Percentiles rank a stretch among this genome's conserved stretches.
phyloP scores from a whole-genome alignment of 2,113 vertebrate species.

The Oceanites oceanicus region DNA sequence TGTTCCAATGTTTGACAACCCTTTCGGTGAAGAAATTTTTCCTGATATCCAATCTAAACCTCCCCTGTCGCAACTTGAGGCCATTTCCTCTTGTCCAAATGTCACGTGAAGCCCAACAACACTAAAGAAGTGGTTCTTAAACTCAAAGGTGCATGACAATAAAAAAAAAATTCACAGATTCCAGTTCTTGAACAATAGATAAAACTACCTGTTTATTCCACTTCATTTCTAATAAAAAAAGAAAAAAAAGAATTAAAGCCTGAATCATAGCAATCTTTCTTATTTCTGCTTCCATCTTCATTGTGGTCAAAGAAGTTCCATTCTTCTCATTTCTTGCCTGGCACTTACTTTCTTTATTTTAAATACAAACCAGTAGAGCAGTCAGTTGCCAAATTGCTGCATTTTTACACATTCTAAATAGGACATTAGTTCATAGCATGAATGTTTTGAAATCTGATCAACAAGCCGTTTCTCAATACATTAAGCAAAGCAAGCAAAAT shows the following conservation, averaged over 20 bases:
- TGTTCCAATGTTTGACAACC: too few species aligned
- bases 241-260: rapidly evolving
- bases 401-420: slow-evolving; percentile 72
- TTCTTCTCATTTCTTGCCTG: neutral
- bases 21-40: too few species aligned
- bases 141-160: neutral
- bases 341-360: neutral
- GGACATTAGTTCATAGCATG: slow-evolving; percentile 73
- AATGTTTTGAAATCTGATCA: slow-evolving; percentile 79
- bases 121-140: neutral
- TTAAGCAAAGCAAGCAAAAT: slow-evolving; percentile 83
- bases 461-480: slow-evolving; percentile 75
- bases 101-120: neutral
- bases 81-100: neutral
- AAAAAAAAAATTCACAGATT: neutral
- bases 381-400: slow-evolving; percentile 26
- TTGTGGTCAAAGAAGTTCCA: neutral
- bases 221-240: neutral
- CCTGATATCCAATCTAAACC: too few species aligned
- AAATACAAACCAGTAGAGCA: slow-evolving; percentile 19
- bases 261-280: neutral
- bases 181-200: neutral
- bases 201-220: neutral
- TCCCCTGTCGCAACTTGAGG: too few species aligned
- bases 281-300: neutral